Base-by-base conservation (phyloP, 92 coral and sea anemone species). In the Pocillopora meandrina region DNA sequence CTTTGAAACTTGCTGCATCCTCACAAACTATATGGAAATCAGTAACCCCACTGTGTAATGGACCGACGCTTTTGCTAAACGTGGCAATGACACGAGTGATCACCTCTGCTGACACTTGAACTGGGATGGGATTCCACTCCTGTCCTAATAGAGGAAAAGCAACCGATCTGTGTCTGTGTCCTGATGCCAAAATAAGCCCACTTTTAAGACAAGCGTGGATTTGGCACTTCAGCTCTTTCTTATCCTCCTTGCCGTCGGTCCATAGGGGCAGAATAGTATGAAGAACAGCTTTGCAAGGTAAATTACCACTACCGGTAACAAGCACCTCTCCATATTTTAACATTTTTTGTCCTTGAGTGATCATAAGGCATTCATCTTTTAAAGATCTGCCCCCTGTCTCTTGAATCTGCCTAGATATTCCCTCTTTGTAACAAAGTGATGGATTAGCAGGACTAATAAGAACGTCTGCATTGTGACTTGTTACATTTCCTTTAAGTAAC, bases 381-480 rank as follows among this genome's bases (percentile, higher is more conserved):
- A 89, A 78, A 17, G 57, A 65, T 47, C 60, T 15, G 11, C 98
- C 98, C 14, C 95, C 98, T 14, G 49, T 82, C 47, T 75, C 82
- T 15, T 82, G 72, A 16, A 94, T 85, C 26, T 86, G 88, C 16
- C 79, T 85, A 26, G 93, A 84, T 31, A 90, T 11, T 10, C 93
- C 98, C 21, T 78, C 92, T 13, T 59, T 31, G 52, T 86, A 90
- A 57, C 85, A 88, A 9, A 94, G 88, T 1, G 67, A 42, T 71
- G 80, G 58, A 72, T 92, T 90, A 0, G 95, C 88, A 26, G 98
- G 90, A 83, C 89, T 89, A 35, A 94, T 89, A 60, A 94, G 87
- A 49, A 87, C 89, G 34, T 94, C 93, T 10, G 72, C 92, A 3
- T 67, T 13, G 58, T 90, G 92, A 42, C 87, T 69, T 21, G 92